Evolutionary conservation across 2,888 invertebrate species (phyloP).

Genomic region (Sinelater perroti): DNA sequence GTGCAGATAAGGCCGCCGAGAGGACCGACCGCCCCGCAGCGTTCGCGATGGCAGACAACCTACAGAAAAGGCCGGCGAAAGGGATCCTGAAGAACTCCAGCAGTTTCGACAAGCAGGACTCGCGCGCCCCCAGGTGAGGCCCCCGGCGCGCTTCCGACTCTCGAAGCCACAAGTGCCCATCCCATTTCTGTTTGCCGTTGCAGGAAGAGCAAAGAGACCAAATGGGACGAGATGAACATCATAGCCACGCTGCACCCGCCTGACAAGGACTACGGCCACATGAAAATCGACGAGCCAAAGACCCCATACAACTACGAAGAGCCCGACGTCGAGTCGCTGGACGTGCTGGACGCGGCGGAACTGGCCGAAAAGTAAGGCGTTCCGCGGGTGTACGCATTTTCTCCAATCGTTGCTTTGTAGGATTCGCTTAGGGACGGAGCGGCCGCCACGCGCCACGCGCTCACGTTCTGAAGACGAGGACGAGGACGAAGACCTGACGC

Average conservation of each 20-base stretch:
- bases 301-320: conserved; percentile 82
- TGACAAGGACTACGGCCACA: conserved; percentile 98
- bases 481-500: conserved; percentile 60
- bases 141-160: too few relatives aligned
- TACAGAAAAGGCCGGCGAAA: conserved; percentile 84
- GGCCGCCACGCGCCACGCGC: conserved; percentile 62
- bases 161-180: background rate
- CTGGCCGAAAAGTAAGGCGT: conserved; percentile 73
- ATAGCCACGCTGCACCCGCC: conserved; percentile 96
- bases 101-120: conserved; percentile 80
- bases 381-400: conserved; percentile 2
- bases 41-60: conserved; percentile 74
- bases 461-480: conserved; percentile 52
- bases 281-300: conserved; percentile 98
- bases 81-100: conserved; percentile 93
- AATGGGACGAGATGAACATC: conserved; percentile 99
- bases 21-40: background rate
- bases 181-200: conserved; percentile 26
- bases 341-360: conserved; percentile 72
- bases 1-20: background rate
- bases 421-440: conserved; percentile 58
- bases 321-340: conserved; percentile 62
- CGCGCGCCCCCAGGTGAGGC: conserved; percentile 48
- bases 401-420: conserved; percentile 44
- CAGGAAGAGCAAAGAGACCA: conserved; percentile 68